A percentile compares a stretch with the other conserved stretches of the same genome.
Conservation (phyloP, 2,888 invertebrate genomes). For the Luperina testacea region DNA sequence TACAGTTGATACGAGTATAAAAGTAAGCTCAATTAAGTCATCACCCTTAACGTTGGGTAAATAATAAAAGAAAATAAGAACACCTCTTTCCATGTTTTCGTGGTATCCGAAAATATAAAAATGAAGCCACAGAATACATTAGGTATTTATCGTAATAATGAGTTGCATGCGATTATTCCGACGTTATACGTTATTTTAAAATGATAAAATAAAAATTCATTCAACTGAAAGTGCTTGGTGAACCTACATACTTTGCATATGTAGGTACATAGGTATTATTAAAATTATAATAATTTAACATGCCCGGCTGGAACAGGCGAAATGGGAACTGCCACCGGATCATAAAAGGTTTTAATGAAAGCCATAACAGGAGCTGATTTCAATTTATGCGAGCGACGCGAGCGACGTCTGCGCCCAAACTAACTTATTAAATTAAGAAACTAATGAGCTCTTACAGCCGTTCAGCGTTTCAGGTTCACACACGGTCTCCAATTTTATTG, state of each 20-base stretch:
- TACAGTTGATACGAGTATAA: not conserved
- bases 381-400: constrained; percentile 73
- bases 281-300: constrained; percentile 75
- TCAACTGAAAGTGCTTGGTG: constrained; percentile 49
- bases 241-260: constrained; percentile 55
- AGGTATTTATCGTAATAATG: constrained; percentile 59
- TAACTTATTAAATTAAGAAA: constrained; percentile 73
- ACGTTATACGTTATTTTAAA: constrained; percentile 57
- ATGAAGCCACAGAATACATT: constrained; percentile 47
- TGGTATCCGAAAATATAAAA: constrained; percentile 38
- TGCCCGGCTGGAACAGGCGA: constrained; percentile 70
- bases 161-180: constrained; percentile 47
- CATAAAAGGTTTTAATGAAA: constrained; percentile 79
- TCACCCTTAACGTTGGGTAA: constrained; percentile 29
- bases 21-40: constrained; percentile 27
- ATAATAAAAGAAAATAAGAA: constrained; percentile 28
- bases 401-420: constrained; percentile 63
- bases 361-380: constrained; percentile 77
- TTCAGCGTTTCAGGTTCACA: constrained; percentile 50
- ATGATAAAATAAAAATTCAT: constrained; percentile 58
- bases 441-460: constrained; percentile 68
- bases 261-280: constrained; percentile 58
- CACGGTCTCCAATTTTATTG: constrained; percentile 29
- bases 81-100: constrained; percentile 22
- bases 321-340: constrained; percentile 73